A percentile compares a stretch with the other conserved stretches of the same genome.
Conservation (phyloP, 2,113 vertebrate species). For the Nansenia antarctica region DNA sequence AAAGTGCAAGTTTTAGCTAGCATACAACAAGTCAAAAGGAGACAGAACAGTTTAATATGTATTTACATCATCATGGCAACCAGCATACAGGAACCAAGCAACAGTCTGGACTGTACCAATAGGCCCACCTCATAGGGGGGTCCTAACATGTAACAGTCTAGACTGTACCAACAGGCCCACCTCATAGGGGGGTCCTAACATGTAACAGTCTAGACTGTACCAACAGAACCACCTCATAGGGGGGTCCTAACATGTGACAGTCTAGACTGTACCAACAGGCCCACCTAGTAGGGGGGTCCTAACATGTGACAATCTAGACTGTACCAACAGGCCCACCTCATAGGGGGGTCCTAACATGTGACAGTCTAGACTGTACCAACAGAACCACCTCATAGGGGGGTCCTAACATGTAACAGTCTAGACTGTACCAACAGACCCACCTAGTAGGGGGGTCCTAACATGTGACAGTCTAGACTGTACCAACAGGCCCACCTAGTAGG, state of each 20-base stretch:
- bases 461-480: too few species aligned
- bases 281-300: neutral
- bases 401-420: too few species aligned
- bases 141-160: neutral
- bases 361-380: too few species aligned
- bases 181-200: too few species aligned
- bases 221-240: neutral
- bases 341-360: too few species aligned
- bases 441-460: too few species aligned
- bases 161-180: too few species aligned
- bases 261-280: too few species aligned
- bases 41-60: slow-evolving; percentile 61
- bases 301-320: too few species aligned
- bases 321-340: too few species aligned
- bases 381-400: too few species aligned
- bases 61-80: slow-evolving; percentile 80
- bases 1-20: slow-evolving; percentile 77
- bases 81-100: slow-evolving; percentile 76
- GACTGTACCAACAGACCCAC: too few species aligned
- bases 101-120: slow-evolving; percentile 62
- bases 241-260: slow-evolving; percentile 15
- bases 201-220: slow-evolving; percentile 1
- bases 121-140: slow-evolving; percentile 20
- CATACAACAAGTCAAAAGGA: slow-evolving; percentile 61
- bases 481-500: slow-evolving; percentile 43